phyloP scores from a whole-genome alignment of 2,113 vertebrate genomes.

The Myotis davidii region DNA sequence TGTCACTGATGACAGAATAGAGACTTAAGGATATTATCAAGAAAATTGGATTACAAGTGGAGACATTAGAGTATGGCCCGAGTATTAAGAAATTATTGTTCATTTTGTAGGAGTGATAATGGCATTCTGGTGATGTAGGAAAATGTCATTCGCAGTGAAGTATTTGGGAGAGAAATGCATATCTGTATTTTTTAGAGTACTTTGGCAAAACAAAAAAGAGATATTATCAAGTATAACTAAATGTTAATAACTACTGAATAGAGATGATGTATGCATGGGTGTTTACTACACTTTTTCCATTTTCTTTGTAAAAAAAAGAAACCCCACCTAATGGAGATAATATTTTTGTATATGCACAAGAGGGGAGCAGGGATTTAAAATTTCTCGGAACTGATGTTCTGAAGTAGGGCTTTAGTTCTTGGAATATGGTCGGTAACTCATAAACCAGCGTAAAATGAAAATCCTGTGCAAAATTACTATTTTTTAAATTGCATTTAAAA shows the following conservation, averaged over 20 bases:
- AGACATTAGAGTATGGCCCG: background rate
- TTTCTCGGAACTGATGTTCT: background rate
- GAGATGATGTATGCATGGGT: background rate
- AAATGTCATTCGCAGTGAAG: background rate
- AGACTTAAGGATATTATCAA: background rate
- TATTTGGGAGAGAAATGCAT: background rate
- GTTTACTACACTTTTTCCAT: background rate
- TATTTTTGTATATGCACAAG: background rate
- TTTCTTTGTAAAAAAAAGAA: background rate
- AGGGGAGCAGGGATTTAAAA: background rate
- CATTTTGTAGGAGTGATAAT: background rate
- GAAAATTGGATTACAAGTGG: conserved; percentile 18
- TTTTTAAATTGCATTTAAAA: conserved; percentile 4
- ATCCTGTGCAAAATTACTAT: background rate
- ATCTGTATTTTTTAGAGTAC: background rate
- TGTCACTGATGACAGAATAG: background rate
- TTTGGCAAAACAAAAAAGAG: background rate
- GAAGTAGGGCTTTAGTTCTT: background rate
- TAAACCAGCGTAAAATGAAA: conserved; percentile 21
- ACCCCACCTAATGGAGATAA: background rate
- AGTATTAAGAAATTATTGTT: background rate
- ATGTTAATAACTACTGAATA: background rate
- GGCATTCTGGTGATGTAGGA: background rate
- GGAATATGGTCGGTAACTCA: background rate
- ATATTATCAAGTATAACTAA: background rate